Evolutionary conservation across 35 echinoderm and acorn worm genomes (phyloP).

Genomic region (Heliocidaris erythrogramma): DNA sequence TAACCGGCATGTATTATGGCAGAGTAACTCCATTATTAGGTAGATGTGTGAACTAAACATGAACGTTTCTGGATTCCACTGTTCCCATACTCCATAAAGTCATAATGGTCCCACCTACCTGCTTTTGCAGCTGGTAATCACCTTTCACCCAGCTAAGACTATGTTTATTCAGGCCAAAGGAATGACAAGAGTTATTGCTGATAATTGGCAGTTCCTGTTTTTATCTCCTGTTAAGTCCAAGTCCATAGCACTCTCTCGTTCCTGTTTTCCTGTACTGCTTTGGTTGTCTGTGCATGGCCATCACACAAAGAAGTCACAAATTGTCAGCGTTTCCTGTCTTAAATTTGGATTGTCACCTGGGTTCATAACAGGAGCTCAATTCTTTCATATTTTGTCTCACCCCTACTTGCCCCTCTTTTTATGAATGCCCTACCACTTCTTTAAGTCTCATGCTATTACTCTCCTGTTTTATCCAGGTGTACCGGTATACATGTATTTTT

Average conservation of each 20-base stretch:
- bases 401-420: neutral
- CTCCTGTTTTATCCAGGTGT: neutral
- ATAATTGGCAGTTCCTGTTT: conserved; percentile 40
- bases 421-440: neutral
- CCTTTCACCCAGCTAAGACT: neutral
- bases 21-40: too few relatives aligned
- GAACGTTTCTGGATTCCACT: neutral
- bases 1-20: too few relatives aligned
- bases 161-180: conserved; percentile 40
- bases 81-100: neutral
- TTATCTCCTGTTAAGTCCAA: conserved; percentile 12
- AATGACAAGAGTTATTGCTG: conserved; percentile 23
- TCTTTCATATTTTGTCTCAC: neutral
- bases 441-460: neutral
- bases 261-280: neutral
- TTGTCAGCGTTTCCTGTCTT: conserved; percentile 13
- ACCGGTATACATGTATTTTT: too few relatives aligned
- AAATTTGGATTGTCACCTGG: neutral
- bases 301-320: conserved; percentile 3
- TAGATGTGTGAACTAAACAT: too few relatives aligned
- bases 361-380: neutral
- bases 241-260: conserved; percentile 18
- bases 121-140: neutral
- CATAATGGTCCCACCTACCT: neutral
- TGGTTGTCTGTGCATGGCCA: neutral